Conservation (phyloP, 2,113 vertebrate species). For the Cololabis saira region DNA sequence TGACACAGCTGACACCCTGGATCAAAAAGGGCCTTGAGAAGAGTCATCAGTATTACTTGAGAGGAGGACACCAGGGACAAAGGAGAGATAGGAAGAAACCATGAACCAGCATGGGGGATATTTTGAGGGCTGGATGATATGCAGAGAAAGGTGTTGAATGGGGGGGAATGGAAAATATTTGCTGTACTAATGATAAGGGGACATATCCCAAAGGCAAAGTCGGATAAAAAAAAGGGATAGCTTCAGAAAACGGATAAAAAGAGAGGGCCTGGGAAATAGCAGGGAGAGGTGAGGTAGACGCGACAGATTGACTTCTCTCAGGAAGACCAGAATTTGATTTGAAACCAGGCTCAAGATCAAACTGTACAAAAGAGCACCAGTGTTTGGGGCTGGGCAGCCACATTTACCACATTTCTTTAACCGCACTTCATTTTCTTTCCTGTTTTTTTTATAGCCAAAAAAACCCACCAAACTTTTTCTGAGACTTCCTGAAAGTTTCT, state of each 20-base stretch:
- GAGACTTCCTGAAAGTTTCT: slow-evolving; percentile 51
- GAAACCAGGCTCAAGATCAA: slow-evolving; percentile 50
- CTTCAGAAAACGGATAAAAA: slow-evolving; percentile 39
- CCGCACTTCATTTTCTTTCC: slow-evolving; percentile 15
- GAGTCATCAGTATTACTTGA: slow-evolving; percentile 59
- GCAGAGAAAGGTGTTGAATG: slow-evolving; percentile 34
- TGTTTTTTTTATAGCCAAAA: slow-evolving; percentile 9
- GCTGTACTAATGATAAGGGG: slow-evolving; percentile 44
- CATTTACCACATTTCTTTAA: slow-evolving; percentile 11
- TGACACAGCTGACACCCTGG: slow-evolving; percentile 53
- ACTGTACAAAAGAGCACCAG: slow-evolving; percentile 41
- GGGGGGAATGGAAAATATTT: slow-evolving; percentile 10
- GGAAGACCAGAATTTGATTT: slow-evolving; percentile 43
- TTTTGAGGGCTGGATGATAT: slow-evolving; percentile 36
- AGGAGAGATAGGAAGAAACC: slow-evolving; percentile 24
- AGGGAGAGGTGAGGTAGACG: slow-evolving; percentile 40
- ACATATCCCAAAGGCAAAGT: slow-evolving; percentile 44
- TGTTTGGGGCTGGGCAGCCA: slow-evolving; percentile 20
- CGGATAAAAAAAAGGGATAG: slow-evolving; percentile 54
- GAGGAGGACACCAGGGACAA: slow-evolving; percentile 46
- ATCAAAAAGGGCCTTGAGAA: slow-evolving; percentile 59
- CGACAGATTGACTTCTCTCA: slow-evolving; percentile 52
- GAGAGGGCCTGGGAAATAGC: slow-evolving; percentile 69
- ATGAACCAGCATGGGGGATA: slow-evolving; percentile 25
- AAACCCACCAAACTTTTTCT: slow-evolving; percentile 16